These are phyloP conservation scores for Thunnus albacares DNA, from an alignment of 2,797 vertebrate genomes.

Conservation along the genomic window DNA sequence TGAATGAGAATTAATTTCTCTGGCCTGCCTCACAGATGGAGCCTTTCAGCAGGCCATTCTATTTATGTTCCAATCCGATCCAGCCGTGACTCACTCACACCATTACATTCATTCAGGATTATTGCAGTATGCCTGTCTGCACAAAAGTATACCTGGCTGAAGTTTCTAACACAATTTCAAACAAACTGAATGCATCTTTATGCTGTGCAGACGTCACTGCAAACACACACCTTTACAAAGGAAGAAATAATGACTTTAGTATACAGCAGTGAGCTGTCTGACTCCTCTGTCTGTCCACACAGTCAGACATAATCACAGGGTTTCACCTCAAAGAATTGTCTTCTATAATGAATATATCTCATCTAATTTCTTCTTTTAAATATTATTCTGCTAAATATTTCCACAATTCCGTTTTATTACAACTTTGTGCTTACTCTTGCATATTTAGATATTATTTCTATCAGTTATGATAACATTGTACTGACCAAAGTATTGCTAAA, in stretches of 20 bases:
- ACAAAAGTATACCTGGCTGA: slow-evolving; percentile 15
- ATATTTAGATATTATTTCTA: background rate
- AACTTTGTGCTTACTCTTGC: too few species aligned
- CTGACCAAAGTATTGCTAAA: background rate
- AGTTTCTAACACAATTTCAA: slow-evolving; percentile 26
- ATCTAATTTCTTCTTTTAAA: too few species aligned
- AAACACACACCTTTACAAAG: background rate
- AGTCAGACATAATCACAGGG: too few species aligned
- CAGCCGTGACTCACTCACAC: slow-evolving; percentile 42
- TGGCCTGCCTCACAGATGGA: slow-evolving; percentile 39
- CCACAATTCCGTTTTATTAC: too few species aligned
- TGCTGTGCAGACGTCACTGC: background rate
- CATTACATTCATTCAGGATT: slow-evolving; percentile 53
- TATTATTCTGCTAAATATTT: too few species aligned
- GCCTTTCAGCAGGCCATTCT: slow-evolving; percentile 45
- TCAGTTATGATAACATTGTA: too few species aligned
- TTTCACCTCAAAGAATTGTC: too few species aligned
- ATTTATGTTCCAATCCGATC: slow-evolving; percentile 55
- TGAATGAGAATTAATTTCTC: slow-evolving; percentile 41
- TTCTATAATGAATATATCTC: too few species aligned
- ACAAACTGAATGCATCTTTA: slow-evolving; percentile 14
- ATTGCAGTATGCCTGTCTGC: slow-evolving; percentile 36
- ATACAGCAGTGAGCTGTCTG: background rate
- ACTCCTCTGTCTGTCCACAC: too few species aligned
- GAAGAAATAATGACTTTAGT: background rate